Evolutionary conservation across 2,113 vertebrate species (phyloP), one percentile per base, ranked within the genome.

Genomic region (Coregonus clupeaformis): DNA sequence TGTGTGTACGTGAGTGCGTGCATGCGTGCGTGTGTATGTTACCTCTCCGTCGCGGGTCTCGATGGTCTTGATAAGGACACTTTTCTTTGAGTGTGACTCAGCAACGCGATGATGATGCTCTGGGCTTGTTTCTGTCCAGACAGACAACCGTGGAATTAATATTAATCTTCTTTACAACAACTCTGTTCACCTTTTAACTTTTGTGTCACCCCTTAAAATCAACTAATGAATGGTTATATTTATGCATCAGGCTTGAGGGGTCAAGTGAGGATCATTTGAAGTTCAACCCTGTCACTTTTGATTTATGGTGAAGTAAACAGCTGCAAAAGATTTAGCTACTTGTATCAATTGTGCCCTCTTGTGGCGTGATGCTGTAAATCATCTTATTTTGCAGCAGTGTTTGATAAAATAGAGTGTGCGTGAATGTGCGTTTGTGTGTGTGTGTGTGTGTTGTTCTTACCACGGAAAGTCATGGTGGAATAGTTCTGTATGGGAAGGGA

Each of bases 21-120:
- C n/a, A n/a, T n/a, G n/a, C n/a, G n/a, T n/a, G n/a, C n/a, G n/a
- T n/a, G n/a, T n/a, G n/a, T n/a, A n/a, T n/a, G 84, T 88, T 80
- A 98, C 97, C 95, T 98, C 96, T 80, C 97, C 97, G 0, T 97
- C 97, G 0, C 95, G 94, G 24, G 95, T 97, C 91, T 98, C 95
- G 0, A 97, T 97, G 79, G 96, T 98, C 87, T 99, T 98, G 90
- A 99, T 98, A 85, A 98, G 95, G 80, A 98, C 96, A 0, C 95
- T 96, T 91, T 97, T 98, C 90, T 99, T 99, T 81, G 95, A 97
- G 79, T 97, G 95, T 74, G 94, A 90, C 85, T 98, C 97, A 0
- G 93, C 86, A 0, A 88, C 91, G 0, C 93, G 91, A 0, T 86
- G 85, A 24, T 82, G 87, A 73, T 96, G 96, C 64, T 98, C 96